phyloP scores from a whole-genome alignment of 1,140 invertebrate genomes.

The Anoplophora glabripennis region DNA sequence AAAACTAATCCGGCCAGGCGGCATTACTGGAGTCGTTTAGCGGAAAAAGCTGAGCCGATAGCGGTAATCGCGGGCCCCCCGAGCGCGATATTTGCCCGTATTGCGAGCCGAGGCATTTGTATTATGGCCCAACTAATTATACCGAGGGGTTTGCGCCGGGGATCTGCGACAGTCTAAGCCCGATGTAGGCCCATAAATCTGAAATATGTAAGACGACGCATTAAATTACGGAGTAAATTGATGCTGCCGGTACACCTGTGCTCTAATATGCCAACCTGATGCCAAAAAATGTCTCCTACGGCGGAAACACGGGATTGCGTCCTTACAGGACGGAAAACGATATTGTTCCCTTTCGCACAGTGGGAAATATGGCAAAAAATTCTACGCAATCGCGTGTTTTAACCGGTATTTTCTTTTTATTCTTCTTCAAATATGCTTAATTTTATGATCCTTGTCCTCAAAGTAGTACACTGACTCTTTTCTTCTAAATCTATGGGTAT shows the following conservation, averaged over 20 bases:
- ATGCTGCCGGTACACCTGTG: slow-evolving; percentile 30
- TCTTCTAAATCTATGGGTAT: too few species aligned
- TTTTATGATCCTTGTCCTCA: too few species aligned
- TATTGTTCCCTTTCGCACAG: too few species aligned
- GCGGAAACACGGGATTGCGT: neutral
- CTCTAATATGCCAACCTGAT: slow-evolving; percentile 12
- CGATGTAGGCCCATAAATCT: slow-evolving; percentile 27
- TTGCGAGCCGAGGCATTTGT: slow-evolving; percentile 6
- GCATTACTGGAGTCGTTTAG: too few species aligned
- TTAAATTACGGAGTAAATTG: slow-evolving; percentile 31
- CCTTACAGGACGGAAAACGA: too few species aligned
- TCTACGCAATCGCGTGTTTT: too few species aligned
- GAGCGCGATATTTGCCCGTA: slow-evolving; percentile 5
- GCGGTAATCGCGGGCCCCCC: neutral
- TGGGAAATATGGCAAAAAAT: too few species aligned
- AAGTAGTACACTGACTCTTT: too few species aligned
- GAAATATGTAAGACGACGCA: slow-evolving; percentile 34
- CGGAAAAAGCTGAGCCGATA: too few species aligned
- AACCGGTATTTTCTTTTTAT: too few species aligned
- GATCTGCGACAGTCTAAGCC: slow-evolving; percentile 21
- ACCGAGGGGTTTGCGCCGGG: slow-evolving; percentile 13
- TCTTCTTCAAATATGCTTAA: too few species aligned
- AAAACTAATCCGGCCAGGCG: too few species aligned
- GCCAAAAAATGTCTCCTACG: slow-evolving; percentile 15
- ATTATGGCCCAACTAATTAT: slow-evolving; percentile 19